These are phyloP conservation scores for Trachemys scripta DNA, from an alignment of 2,113 vertebrate genomes.

Conservation along the genomic window DNA sequence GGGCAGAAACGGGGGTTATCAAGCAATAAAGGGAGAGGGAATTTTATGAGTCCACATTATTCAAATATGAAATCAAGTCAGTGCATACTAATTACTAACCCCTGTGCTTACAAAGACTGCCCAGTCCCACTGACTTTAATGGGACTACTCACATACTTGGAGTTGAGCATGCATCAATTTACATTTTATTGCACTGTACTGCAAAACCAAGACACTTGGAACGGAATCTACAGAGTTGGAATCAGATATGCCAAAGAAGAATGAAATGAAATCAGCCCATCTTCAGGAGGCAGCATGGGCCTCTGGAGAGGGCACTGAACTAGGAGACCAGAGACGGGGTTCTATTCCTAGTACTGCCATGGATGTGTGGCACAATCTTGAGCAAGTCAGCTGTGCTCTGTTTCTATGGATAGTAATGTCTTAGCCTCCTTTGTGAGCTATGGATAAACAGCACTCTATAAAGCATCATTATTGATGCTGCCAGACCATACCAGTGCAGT, in stretches of 20 bases:
- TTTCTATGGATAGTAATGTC: background rate
- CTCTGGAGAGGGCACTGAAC: background rate
- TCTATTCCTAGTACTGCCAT: rapidly evolving
- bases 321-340: background rate
- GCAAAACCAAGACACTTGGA: background rate
- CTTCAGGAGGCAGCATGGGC: rapidly evolving
- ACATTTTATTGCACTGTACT: rapidly evolving
- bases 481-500: background rate
- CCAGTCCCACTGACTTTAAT: background rate
- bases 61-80: rapidly evolving
- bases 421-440: background rate
- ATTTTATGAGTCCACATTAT: background rate
- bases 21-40: background rate
- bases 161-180: background rate
- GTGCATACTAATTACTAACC: background rate
- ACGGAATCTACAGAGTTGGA: background rate
- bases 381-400: background rate
- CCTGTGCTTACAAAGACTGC: rapidly evolving
- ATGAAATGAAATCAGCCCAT: background rate
- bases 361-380: rapidly evolving
- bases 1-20: background rate
- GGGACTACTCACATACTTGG: background rate
- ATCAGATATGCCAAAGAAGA: background rate
- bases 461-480: background rate
- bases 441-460: background rate